Base-by-base conservation (phyloP, 2,113 vertebrate species). In the Steatornis caripensis region DNA sequence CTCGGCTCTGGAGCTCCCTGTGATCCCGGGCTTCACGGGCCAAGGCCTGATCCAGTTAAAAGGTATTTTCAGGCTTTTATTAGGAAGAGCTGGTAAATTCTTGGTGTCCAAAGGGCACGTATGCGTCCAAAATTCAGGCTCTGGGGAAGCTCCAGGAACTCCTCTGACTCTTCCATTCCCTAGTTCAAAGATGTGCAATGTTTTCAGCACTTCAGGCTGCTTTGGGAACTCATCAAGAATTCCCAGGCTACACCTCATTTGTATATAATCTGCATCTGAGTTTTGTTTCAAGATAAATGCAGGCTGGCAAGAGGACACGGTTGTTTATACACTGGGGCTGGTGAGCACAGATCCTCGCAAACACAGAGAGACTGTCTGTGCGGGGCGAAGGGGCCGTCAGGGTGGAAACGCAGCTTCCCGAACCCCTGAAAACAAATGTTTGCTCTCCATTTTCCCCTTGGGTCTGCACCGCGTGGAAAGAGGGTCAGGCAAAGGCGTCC, bases 371-470 rank as follows among this genome's bases (percentile, higher is more conserved):
- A 36, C 60, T 68, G 58, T 60, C 71, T 78, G 53, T 12, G 54
- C 80, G 16, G 60, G 68, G 76, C 3, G 15, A 87, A 92, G 89
- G 54, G 70, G 45, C n/a, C 89, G 71, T 54, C 37, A 43, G 80
- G 68, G 87, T 95, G 61, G 51, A 91, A 87, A 89, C 15, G 34
- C 23, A 95, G 65, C 84, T 97, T 95, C 89, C 91, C 51, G 27
- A 78, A 68, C 46, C 69, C 75, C 92, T 45, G 66, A 70, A 94
- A 83, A 12, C 23, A 89, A 97, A 95, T 93, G 41, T 94, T 94
- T 95, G 89, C 84, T 94, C 60, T 94, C 24, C 26, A 4, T 83
- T 87, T 95, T 26, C 91, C 86, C 77, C 64, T 91, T 91, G 89
- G 89, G 91, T 90, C 43, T 70, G 89, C 55, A 46, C 29, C 89